A percentile compares a stretch with the other conserved stretches of the same genome.
Evolutionary conservation across 2,113 vertebrate species (phyloP).

Genomic region (Nematolebias whitei): DNA sequence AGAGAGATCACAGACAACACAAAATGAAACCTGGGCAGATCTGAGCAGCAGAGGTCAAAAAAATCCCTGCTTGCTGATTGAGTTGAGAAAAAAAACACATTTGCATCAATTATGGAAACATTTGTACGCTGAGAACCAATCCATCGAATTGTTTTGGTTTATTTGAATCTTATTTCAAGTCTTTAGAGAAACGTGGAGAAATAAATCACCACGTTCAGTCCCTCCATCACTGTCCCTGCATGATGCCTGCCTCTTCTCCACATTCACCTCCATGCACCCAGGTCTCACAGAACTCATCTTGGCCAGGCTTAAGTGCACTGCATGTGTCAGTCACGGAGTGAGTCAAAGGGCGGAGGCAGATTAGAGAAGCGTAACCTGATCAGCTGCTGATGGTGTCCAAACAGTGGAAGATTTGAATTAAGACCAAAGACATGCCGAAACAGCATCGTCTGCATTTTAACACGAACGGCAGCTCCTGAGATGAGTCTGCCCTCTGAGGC

Average conservation of each 20-base stretch:
- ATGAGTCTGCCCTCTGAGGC: too few relatives aligned
- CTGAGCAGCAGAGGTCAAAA: neutral
- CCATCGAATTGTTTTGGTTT: too few relatives aligned
- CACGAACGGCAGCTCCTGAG: conserved; percentile 16
- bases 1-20: neutral
- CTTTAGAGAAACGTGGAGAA: too few relatives aligned
- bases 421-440: conserved; percentile 23
- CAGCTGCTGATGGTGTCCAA: neutral
- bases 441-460: conserved; percentile 12
- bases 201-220: too few relatives aligned
- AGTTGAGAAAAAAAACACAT: neutral
- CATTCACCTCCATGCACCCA: conserved; percentile 5
- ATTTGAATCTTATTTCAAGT: too few relatives aligned
- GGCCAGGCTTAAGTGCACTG: conserved; percentile 45
- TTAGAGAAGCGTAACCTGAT: conserved; percentile 9
- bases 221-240: neutral
- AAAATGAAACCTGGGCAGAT: too few relatives aligned
- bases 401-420: conserved; percentile 10
- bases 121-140: neutral
- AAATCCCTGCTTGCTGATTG: neutral
- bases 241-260: conserved; percentile 14
- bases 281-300: conserved; percentile 22
- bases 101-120: neutral
- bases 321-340: conserved; percentile 42
- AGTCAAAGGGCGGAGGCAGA: conserved; percentile 20